Evolutionary conservation across 2,888 invertebrate genomes (phyloP).

Genomic region (Galerucella pusilla): DNA sequence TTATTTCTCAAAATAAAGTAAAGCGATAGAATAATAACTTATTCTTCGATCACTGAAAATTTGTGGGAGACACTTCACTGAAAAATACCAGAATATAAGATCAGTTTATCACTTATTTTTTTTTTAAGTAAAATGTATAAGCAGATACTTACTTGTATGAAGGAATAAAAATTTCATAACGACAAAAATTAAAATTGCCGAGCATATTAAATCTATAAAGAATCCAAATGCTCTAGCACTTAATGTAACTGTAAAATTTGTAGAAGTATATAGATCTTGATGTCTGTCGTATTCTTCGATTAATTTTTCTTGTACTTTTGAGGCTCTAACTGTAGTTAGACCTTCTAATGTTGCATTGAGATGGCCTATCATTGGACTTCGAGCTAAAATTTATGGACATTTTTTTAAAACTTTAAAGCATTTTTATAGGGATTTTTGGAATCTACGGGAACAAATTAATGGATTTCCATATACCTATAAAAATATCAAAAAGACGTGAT

Average conservation of each 20-base stretch:
- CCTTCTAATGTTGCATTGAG: constrained; percentile 62
- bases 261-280: constrained; percentile 61
- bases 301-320: constrained; percentile 56
- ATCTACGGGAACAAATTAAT: too few species aligned
- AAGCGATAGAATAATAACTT: too few species aligned
- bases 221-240: constrained; percentile 59
- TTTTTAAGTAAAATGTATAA: too few species aligned
- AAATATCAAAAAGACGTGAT: too few species aligned
- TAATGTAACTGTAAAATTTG: constrained; percentile 55
- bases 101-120: too few species aligned
- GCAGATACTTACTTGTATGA: constrained; percentile 51
- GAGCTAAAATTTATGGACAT: constrained; percentile 47
- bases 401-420: neutral
- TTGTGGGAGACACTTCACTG: too few species aligned
- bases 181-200: constrained; percentile 49
- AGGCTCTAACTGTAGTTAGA: constrained; percentile 60
- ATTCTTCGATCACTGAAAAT: too few species aligned
- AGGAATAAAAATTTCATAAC: constrained; percentile 49
- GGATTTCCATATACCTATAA: too few species aligned
- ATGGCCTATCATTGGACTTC: constrained; percentile 62
- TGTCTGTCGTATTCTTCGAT: constrained; percentile 60
- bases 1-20: too few species aligned
- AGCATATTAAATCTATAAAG: constrained; percentile 55
- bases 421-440: too few species aligned
- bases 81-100: too few species aligned